Percentiles rank a stretch among this genome's conserved stretches.
Evolutionary conservation across 1,140 invertebrate species (phyloP).

Genomic region (Psilanteris sp.): DNA sequence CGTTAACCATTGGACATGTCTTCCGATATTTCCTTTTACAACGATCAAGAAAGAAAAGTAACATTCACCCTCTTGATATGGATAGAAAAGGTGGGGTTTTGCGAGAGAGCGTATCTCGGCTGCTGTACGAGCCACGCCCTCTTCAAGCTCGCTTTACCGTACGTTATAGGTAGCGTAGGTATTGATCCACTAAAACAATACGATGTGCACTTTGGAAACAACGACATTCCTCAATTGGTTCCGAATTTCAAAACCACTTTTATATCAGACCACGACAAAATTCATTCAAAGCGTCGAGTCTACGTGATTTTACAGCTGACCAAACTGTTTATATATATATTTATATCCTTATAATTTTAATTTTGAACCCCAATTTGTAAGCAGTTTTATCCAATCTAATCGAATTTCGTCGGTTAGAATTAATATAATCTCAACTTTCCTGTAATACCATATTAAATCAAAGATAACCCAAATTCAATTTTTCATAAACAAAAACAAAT

Average conservation of each 20-base stretch:
- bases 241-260: conserved; percentile 1
- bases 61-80: conserved; percentile 63
- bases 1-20: conserved; percentile 20
- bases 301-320: no score
- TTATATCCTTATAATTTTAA: no score
- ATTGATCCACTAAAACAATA: conserved; percentile 79
- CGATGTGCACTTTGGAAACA: conserved; percentile 76
- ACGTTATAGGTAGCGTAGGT: conserved; percentile 77
- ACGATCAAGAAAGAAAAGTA: conserved; percentile 59
- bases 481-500: no score
- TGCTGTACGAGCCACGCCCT: conserved; percentile 78
- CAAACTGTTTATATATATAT: no score
- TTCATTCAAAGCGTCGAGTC: no score
- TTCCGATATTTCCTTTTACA: conserved; percentile 48
- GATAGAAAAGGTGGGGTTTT: conserved; percentile 67
- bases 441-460: no score
- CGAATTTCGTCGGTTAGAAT: no score
- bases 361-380: no score
- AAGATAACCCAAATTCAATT: no score
- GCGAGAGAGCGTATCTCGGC: conserved; percentile 74
- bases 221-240: conserved; percentile 76
- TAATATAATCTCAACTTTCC: no score
- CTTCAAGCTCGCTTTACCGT: conserved; percentile 73
- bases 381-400: no score
- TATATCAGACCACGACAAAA: no score